Conservation (phyloP, 2,113 vertebrate genomes). For the Beaufortia kweichowensis region DNA sequence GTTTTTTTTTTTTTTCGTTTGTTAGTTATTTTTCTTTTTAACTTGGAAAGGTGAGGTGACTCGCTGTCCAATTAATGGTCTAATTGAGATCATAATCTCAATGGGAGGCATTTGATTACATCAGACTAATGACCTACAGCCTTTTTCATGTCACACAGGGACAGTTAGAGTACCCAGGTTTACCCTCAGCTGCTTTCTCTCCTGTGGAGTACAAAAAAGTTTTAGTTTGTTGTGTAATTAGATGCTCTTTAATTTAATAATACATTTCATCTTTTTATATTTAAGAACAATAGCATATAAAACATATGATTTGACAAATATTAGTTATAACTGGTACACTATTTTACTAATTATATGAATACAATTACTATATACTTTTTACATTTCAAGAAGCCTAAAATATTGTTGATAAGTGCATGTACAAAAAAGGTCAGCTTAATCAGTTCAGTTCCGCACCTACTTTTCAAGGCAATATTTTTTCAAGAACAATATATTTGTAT, state of each 20-base stretch:
- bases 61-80: slow-evolving; percentile 56
- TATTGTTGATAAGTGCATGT: background rate
- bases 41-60: slow-evolving; percentile 54
- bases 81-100: slow-evolving; percentile 47
- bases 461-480: background rate
- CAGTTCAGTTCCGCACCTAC: background rate
- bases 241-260: background rate
- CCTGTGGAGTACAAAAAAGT: background rate
- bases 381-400: too few relatives aligned
- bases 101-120: slow-evolving; percentile 55
- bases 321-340: too few relatives aligned
- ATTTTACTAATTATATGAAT: too few relatives aligned
- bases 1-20: slow-evolving; percentile 47
- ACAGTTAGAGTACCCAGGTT: background rate
- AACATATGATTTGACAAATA: too few relatives aligned
- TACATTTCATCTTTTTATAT: too few relatives aligned
- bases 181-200: background rate
- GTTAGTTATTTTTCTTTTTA: slow-evolving; percentile 46
- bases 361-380: too few relatives aligned
- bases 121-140: slow-evolving; percentile 49
- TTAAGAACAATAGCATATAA: too few relatives aligned
- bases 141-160: slow-evolving; percentile 42
- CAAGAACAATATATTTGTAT: background rate
- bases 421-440: background rate
- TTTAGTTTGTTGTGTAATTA: background rate